Evolutionary conservation across 1,140 invertebrate genomes (phyloP).

Genomic region (Drosophila jambulina): DNA sequence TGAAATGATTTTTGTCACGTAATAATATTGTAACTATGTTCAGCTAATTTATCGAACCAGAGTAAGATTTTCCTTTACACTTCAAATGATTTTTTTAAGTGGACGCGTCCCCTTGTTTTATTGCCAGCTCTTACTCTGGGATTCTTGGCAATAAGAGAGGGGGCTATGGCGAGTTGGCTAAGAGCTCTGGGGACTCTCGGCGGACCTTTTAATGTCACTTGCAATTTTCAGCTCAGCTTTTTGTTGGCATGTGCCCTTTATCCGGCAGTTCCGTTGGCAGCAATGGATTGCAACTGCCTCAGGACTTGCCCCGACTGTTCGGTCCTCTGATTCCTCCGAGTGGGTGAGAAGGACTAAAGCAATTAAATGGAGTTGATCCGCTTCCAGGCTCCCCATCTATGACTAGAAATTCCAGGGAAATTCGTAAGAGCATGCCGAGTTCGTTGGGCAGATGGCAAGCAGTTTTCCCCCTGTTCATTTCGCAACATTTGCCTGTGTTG

Average conservation of each 20-base stretch:
- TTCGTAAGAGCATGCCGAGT: constrained; percentile 27
- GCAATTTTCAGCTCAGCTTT: constrained; percentile 48
- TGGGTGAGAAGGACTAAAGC: constrained; percentile 17
- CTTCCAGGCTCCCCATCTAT: constrained; percentile 10
- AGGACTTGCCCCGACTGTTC: constrained; percentile 17
- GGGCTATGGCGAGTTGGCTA: constrained; percentile 7
- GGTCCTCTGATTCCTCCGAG: not conserved
- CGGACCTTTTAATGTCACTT: constrained; percentile 72
- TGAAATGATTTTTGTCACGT: no score
- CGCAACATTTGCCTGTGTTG: constrained; percentile 30
- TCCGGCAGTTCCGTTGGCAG: constrained; percentile 27
- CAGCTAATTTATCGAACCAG: no score
- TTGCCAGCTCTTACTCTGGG: constrained; percentile 33
- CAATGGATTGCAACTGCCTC: constrained; percentile 32
- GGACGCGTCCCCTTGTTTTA: constrained; percentile 31
- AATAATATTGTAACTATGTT: no score
- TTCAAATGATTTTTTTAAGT: not conserved
- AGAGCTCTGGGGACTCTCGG: constrained; percentile 46
- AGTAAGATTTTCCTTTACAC: no score
- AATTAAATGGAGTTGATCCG: constrained; percentile 31
- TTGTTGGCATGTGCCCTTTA: constrained; percentile 35
- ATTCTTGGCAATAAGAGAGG: constrained; percentile 12
- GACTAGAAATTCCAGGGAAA: not conserved
- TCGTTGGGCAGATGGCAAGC: not conserved
- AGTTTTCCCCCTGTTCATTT: constrained; percentile 16